Base-by-base conservation (phyloP, 2,888 invertebrate species). In the Drosophila colorata region DNA sequence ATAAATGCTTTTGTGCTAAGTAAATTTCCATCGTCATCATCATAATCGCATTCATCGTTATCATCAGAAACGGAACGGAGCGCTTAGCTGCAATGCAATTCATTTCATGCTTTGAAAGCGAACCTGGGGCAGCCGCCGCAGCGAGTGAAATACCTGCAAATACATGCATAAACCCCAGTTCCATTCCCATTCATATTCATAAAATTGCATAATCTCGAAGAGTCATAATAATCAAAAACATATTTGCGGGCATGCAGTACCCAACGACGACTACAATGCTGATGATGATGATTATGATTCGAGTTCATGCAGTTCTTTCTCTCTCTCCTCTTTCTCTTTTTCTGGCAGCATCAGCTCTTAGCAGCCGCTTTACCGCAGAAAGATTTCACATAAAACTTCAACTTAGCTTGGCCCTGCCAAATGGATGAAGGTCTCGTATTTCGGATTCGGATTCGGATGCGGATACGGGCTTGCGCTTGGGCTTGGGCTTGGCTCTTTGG, bases 181-280 rank as follows among this genome's bases (percentile, higher is more conserved):
- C 28, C 78, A 83, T 88, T 80, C 78, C 81, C 87, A 86, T 83
- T 83, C 84, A 83, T 86, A 86, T 88, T 88, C 85, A 86, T 88
- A 87, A 88, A 87, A 84, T 89, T 87, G 87, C 88, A 87, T 87
- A 88, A 89, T 86, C 84, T 86, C 81, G 84, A 89, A 89, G 87
- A 86, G 87, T 79, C 88, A 83, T 83, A 88, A 88, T 89, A 87
- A 87, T 89, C 87, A 89, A 89, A 89, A 89, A 80, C 88, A 89
- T 87, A 87, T 87, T 88, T 86, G 89, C 76, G 86, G 88, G 87
- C 63, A 86, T 87, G 81, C 79, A 78, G 66, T 71, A 56, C 59
- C 43, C 33, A 48, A 40, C 53, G 52, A 48, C 55, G 43, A 37
- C 44, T 18, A 37, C 41, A 20, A 18, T 18, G 47, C 8, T 35